phyloP scores from a whole-genome alignment of 64 coral and sea anemone species.

The Stichodactyla helianthus region DNA sequence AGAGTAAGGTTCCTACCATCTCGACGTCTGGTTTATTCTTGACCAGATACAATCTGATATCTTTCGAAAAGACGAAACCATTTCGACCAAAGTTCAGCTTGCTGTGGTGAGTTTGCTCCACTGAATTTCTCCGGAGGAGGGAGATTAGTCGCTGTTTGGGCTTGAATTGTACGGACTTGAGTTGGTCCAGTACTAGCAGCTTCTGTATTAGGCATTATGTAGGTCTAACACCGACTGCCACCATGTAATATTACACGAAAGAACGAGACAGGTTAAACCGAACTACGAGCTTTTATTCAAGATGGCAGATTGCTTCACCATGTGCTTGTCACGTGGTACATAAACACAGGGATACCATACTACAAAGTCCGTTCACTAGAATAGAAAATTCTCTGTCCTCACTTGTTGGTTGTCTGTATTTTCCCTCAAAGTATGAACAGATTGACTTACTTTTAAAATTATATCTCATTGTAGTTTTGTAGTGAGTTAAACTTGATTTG shows the following conservation, averaged over 20 bases:
- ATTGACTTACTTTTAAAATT: too few relatives aligned
- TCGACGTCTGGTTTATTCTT: slow-evolving; percentile 31
- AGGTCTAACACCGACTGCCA: neutral
- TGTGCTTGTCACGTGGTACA: too few relatives aligned
- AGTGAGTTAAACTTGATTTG: too few relatives aligned
- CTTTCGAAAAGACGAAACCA: slow-evolving; percentile 32
- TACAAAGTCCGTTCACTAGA: too few relatives aligned
- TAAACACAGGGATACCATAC: too few relatives aligned
- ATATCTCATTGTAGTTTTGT: too few relatives aligned
- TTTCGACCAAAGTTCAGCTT: slow-evolving; percentile 28
- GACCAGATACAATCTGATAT: slow-evolving; percentile 21
- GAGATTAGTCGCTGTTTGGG: neutral
- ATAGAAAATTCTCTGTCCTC: too few relatives aligned
- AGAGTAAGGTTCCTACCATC: slow-evolving; percentile 42
- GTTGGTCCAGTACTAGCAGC: neutral
- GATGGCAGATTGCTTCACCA: too few relatives aligned
- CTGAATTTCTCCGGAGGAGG: slow-evolving; percentile 25
- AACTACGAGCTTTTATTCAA: too few relatives aligned
- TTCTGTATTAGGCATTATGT: neutral
- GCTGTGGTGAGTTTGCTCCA: slow-evolving; percentile 13
- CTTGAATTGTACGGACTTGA: neutral
- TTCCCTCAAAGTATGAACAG: too few relatives aligned
- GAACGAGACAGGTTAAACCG: too few relatives aligned
- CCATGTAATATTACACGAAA: slow-evolving; percentile 19
- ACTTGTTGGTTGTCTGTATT: too few relatives aligned